phyloP scores from a whole-genome alignment of 1,140 invertebrate genomes.

The Danaus melanippus region DNA sequence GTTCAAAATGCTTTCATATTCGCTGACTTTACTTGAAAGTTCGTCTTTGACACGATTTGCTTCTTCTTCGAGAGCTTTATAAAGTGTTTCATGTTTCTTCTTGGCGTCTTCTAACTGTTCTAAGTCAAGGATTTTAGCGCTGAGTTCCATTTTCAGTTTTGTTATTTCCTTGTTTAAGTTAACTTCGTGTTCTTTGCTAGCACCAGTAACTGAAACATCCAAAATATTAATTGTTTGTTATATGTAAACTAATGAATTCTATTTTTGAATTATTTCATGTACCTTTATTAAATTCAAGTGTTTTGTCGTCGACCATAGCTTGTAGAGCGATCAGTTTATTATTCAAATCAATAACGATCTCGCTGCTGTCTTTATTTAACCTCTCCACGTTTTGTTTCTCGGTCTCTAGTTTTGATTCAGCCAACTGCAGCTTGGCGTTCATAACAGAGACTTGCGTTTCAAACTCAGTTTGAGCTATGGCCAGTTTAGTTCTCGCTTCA shows the following conservation, averaged over 20 bases:
- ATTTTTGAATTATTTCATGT: slow-evolving; percentile 8
- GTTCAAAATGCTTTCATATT: slow-evolving; percentile 60
- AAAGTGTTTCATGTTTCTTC: slow-evolving; percentile 63
- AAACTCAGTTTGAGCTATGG: slow-evolving; percentile 62
- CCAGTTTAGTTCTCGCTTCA: slow-evolving; percentile 64
- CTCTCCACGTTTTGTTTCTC: slow-evolving; percentile 69
- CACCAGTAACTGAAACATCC: slow-evolving; percentile 48
- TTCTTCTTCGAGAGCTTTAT: slow-evolving; percentile 60
- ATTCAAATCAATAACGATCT: slow-evolving; percentile 62
- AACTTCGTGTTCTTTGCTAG: slow-evolving; percentile 66
- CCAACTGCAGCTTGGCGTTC: slow-evolving; percentile 58
- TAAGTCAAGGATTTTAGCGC: slow-evolving; percentile 69
- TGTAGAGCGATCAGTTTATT: slow-evolving; percentile 64
- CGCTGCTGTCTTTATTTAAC: slow-evolving; percentile 63
- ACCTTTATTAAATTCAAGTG: slow-evolving; percentile 68
- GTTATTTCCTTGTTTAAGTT: slow-evolving; percentile 72
- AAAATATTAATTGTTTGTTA: slow-evolving; percentile 23
- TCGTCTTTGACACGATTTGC: slow-evolving; percentile 54
- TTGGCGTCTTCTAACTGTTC: slow-evolving; percentile 67
- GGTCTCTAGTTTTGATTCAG: slow-evolving; percentile 61
- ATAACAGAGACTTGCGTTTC: slow-evolving; percentile 63
- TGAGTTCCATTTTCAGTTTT: slow-evolving; percentile 73
- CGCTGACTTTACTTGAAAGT: slow-evolving; percentile 54
- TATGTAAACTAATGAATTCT: slow-evolving; percentile 5
- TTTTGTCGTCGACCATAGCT: slow-evolving; percentile 64